Evolutionary conservation across 2,888 invertebrate species (phyloP), one percentile per base, ranked within the genome.

Genomic region (Petrolisthes cinctipes): DNA sequence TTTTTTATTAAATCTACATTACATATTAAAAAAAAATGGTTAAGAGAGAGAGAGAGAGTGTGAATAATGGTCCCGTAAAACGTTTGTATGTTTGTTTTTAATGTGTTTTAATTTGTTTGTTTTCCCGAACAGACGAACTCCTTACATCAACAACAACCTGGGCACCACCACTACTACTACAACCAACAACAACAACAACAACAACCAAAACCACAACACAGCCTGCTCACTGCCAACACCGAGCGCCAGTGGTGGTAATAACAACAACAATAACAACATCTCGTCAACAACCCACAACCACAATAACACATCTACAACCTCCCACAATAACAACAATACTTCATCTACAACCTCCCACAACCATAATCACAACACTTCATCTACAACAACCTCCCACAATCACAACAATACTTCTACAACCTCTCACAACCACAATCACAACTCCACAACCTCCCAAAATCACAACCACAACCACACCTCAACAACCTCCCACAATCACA

Each of bases 121-220:
- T 86, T 56, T n/a, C 20, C 73, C 20, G 56, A 17, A 17, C 89
- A 89, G 89, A 80, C 83, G 86, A 80, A 78, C 89, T 6, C 78
- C 89, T 4, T 89, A 86, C 83, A 89, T 89, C 83, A 89, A 89
- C 83, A 88, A 88, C 82, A 88, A 75, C 56, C 84, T 85, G 54
- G 85, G 80, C 85, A 81, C 85, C 11, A 61, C 66, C 23, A 76
- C 54, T n/a, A 61, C 84, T 17, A 57, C 84, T 14, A 54, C 37
- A 75, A 7, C 86, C 2, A 75, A n/a, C 53, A 53, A 82, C 5
- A n/a, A 54, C 75, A 73, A 75, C 17, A 75, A 57, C 82, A 82
- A 82, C 51, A 85, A 23, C 56, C 75, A 57, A 51, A 57, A 23
- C 61, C 80, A 57, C 23, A 23, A 17, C 75, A 83, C 71, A 37